Conservation (phyloP, 1,140 invertebrate genomes). For the Micrasema longulum region DNA sequence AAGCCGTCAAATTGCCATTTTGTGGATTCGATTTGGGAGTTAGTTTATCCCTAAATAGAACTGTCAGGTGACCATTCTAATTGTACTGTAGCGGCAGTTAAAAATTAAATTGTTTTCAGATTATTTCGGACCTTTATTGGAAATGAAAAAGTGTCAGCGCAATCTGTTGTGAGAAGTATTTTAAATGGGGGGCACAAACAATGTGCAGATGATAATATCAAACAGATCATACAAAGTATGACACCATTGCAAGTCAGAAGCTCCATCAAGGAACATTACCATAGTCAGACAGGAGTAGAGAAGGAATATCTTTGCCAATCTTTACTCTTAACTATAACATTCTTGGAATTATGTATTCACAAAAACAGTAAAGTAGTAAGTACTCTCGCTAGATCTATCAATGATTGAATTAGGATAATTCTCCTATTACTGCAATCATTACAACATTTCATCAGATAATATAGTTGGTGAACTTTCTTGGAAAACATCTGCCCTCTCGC, state of each 20-base stretch:
- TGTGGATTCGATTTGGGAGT: too few species aligned
- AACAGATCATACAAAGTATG: slow-evolving; percentile 8
- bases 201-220: slow-evolving; percentile 14
- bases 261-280: slow-evolving; percentile 32
- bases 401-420: neutral
- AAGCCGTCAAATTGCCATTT: too few species aligned
- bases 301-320: slow-evolving; percentile 64
- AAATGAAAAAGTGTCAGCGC: slow-evolving; percentile 63
- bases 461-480: too few species aligned
- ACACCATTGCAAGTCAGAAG: slow-evolving; percentile 3
- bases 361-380: slow-evolving; percentile 52
- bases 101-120: slow-evolving; percentile 54
- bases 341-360: slow-evolving; percentile 66
- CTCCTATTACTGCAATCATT: too few species aligned
- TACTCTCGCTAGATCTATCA: neutral
- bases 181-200: slow-evolving; percentile 9
- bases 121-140: slow-evolving; percentile 64
- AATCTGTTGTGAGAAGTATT: slow-evolving; percentile 59
- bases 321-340: slow-evolving; percentile 61
- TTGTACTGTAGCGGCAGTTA: too few species aligned
- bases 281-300: slow-evolving; percentile 57
- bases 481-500: too few species aligned
- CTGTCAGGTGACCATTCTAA: too few species aligned
- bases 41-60: too few species aligned
- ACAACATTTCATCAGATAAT: too few species aligned